Evolutionary conservation across 2,888 invertebrate genomes (phyloP).

Genomic region (Melanchra persicariae): DNA sequence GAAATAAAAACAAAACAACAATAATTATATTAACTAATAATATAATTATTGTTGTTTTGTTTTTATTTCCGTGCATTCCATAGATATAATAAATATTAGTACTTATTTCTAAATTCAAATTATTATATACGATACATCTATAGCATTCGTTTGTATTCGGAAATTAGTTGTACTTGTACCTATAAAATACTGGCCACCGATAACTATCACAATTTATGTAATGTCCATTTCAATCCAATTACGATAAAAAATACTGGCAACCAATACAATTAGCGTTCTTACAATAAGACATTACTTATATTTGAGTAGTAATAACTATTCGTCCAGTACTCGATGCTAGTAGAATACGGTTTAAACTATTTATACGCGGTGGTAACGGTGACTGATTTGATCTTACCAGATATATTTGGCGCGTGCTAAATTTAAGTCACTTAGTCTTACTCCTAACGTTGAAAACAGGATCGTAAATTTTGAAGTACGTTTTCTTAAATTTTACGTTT

Average conservation of each 20-base stretch:
- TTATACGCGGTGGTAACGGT: constrained; percentile 72
- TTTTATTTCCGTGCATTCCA: too few species aligned
- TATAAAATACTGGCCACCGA: too few species aligned
- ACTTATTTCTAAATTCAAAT: too few species aligned
- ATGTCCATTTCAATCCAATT: too few species aligned
- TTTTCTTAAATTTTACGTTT: constrained; percentile 9
- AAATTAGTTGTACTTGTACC: too few species aligned
- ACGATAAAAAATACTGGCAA: background rate
- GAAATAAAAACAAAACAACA: too few species aligned
- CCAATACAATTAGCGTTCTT: background rate
- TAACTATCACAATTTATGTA: too few species aligned
- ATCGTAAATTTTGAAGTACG: constrained; percentile 46
- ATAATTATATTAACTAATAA: too few species aligned
- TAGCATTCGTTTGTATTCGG: too few species aligned
- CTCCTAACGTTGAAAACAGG: constrained; percentile 54
- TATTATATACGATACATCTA: too few species aligned
- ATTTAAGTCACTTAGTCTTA: constrained; percentile 65
- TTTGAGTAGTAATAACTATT: constrained; percentile 39
- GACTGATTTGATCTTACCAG: constrained; percentile 75
- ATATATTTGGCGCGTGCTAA: constrained; percentile 70
- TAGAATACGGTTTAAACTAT: constrained; percentile 73
- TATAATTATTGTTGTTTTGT: too few species aligned
- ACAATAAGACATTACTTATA: constrained; percentile 14
- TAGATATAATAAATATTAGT: too few species aligned
- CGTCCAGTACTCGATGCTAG: constrained; percentile 53